Base-by-base conservation (phyloP, 2,113 vertebrate genomes). In the Enhydra lutris region DNA sequence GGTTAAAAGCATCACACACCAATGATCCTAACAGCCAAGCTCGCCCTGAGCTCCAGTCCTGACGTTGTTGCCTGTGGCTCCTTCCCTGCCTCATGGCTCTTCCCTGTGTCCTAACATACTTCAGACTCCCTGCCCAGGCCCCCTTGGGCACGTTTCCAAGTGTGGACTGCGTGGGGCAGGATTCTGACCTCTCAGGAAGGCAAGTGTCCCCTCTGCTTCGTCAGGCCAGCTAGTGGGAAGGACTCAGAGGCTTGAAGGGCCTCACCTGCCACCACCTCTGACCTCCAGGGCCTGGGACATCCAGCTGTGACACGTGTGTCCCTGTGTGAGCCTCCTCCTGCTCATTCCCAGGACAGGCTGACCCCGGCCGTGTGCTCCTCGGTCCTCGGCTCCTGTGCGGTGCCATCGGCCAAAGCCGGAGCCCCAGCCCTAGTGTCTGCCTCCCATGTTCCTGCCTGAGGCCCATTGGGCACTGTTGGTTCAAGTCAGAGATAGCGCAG, bases 21-120 rank as follows among this genome's bases (percentile, higher is more conserved):
- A 52, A 1, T 2, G 65, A 15, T 47, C 3, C 0, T 1, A 12
- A 5, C 0, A 2, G 65, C 59, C 21, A 4, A 21, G 67, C 0
- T 10, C 1, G 0, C 20, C 12, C 17, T 5, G 0, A 2, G 10
- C 21, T 26, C 55, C 0, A 1, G 59, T 36, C 36, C 11, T 0
- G 50, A 23, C 14, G 0, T 0, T 1, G 21, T 0, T 0, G 57
- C 8, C 0, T 13, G 59, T 17, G 6, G 63, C 78, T 1, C 26
- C 65, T 78, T 11, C 14, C 59, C 31, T 15, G 20, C 18, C 23
- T 26, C 52, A 0, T 0, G 23, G 55, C 21, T 11, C 73, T 26
- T 6, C 59, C 14, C 76, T 45, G 31, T 17, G 85, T 24, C 50
- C 4, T 15, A 50, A 45, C 31, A 2, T 12, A 1, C 45, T 8